Evolutionary conservation across 2,888 invertebrate species (phyloP), one percentile per base, ranked within the genome.

Genomic region (Trissonchulus sp.): DNA sequence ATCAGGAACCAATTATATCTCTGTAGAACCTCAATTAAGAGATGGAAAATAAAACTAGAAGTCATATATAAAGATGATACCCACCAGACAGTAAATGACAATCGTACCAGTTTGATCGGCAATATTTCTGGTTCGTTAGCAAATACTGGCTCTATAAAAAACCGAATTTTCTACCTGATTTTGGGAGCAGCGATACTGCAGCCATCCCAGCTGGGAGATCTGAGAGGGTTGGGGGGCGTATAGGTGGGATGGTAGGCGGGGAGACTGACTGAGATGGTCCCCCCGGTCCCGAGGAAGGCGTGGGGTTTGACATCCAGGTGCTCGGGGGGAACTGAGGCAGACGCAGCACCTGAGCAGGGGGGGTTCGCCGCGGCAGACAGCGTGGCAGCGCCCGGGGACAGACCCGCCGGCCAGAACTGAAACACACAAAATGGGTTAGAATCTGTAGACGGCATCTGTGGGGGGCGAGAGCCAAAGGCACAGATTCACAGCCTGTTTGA

Each of bases 361-460:
- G 48, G 48, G 15, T 76, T 76, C 36, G 73, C 75, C n/a, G 78
- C 62, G 36, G 76, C 62, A 1, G 75, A n/a, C 72, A 18, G 15
- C 72, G 48, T 2, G 2, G 28, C 48, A 2, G 18, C 72, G 38
- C 35, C 37, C 23, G 48, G 48, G 8, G 48, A 48, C 23, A 48
- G 48, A 23, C 48, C 48, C 8, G 48, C 48, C 23, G 8, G 48
- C 48, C 48, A 48, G 48, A 48, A 48, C 48, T 48, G 48, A 48
- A 48, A 48, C 48, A 48, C 8, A 8, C 8, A 48, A 48, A 48
- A 48, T n/a, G n/a, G n/a, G n/a, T n/a, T n/a, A n/a, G n/a, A n/a
- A n/a, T n/a, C n/a, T n/a, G n/a, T 62, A 23, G 68, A 63, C 48
- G 69, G 65, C 65, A 73, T 72, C 38, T 93, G 93, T 93, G 94